Evolutionary conservation across 2,113 vertebrate genomes (phyloP).

Genomic region (Boulengeromyrus knoepffleri): DNA sequence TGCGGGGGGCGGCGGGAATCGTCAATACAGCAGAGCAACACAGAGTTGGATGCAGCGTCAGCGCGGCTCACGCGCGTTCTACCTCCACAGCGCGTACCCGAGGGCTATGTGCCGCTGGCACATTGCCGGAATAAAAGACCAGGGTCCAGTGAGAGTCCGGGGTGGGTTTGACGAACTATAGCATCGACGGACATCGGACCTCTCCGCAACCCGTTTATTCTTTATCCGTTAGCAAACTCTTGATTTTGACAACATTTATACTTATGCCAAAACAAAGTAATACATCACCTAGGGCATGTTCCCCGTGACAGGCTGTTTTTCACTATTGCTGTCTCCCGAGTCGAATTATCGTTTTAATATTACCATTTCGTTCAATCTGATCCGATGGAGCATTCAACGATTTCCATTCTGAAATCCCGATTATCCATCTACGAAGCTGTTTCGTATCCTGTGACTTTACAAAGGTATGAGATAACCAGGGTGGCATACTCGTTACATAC

Average conservation of each 20-base stretch:
- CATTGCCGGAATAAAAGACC: neutral
- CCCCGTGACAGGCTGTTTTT: neutral
- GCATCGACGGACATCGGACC: neutral
- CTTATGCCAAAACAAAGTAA: neutral
- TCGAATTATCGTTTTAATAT: neutral
- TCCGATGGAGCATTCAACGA: neutral
- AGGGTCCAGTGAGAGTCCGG: neutral
- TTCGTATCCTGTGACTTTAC: neutral
- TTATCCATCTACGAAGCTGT: neutral
- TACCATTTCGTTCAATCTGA: neutral
- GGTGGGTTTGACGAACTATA: neutral
- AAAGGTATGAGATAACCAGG: neutral
- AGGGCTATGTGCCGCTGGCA: neutral
- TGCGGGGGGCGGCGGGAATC: no score
- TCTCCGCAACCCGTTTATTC: neutral
- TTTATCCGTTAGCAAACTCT: neutral
- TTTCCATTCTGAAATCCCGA: neutral
- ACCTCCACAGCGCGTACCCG: neutral
- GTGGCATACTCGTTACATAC: neutral
- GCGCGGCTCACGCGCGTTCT: slow-evolving; percentile 55
- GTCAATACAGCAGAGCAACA: slow-evolving; percentile 74
- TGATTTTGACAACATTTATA: neutral
- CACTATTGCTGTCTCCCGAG: slow-evolving; percentile 30
- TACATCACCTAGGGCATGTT: neutral
- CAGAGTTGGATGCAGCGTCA: slow-evolving; percentile 59